phyloP scores from a whole-genome alignment of 2,888 invertebrate genomes.

The Colostygia pectinataria region DNA sequence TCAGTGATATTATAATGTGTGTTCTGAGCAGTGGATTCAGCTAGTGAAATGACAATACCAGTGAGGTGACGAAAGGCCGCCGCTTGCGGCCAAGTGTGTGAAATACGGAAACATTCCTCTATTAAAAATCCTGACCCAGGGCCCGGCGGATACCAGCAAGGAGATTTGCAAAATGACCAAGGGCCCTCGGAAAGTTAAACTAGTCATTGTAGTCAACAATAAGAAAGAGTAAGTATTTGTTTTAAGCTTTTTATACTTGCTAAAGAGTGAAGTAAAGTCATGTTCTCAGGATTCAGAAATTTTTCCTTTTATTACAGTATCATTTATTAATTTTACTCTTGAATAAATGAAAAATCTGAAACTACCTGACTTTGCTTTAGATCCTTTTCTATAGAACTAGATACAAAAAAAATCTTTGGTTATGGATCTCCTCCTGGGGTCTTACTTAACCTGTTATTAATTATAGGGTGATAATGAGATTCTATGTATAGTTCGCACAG shows the following conservation, averaged over 20 bases:
- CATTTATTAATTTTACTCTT: too few relatives aligned
- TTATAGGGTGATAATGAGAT: too few relatives aligned
- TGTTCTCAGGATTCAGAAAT: too few relatives aligned
- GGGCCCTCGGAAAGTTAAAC: conserved; percentile 83
- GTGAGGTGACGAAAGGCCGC: conserved; percentile 69
- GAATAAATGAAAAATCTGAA: too few relatives aligned
- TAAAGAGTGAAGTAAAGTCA: too few relatives aligned
- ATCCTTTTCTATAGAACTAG: too few relatives aligned
- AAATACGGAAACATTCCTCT: conserved; percentile 75
- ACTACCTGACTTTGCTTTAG: too few relatives aligned
- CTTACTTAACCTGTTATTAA: too few relatives aligned
- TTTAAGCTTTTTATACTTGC: conserved; percentile 20
- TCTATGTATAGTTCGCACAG: too few relatives aligned
- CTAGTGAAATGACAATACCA: conserved; percentile 54
- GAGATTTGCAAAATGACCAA: conserved; percentile 82
- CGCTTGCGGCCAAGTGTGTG: conserved; percentile 61
- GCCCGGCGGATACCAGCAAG: conserved; percentile 72
- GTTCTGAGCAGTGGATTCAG: conserved; percentile 50
- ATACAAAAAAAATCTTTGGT: too few relatives aligned
- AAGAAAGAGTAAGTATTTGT: conserved; percentile 79
- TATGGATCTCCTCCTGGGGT: too few relatives aligned
- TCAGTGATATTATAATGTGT: conserved; percentile 48
- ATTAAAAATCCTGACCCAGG: conserved; percentile 77
- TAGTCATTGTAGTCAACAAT: conserved; percentile 84
- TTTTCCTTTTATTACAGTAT: too few relatives aligned